Percentiles rank a stretch among this genome's conserved stretches.
Conservation (phyloP, 1,140 invertebrate genomes). For the Pemphigus obesinymphae region DNA sequence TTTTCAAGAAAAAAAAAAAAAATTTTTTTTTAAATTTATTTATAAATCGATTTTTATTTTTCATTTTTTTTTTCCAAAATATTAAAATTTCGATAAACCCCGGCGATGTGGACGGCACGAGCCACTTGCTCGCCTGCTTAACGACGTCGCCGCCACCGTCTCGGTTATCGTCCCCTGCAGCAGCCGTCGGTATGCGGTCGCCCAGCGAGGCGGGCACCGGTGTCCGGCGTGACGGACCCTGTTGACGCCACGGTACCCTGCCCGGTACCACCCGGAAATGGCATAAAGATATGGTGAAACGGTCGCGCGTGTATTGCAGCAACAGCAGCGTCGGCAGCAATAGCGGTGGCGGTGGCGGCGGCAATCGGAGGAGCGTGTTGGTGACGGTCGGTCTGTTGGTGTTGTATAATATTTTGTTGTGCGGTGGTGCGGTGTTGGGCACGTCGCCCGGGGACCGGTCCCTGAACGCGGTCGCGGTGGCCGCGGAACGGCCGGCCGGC, state of each 20-base stretch:
- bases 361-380: neutral
- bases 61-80: too few species aligned
- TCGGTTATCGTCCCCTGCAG: neutral
- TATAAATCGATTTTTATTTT: too few species aligned
- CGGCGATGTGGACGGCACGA: neutral
- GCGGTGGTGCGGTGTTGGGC: conserved; percentile 6
- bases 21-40: neutral
- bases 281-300: conserved; percentile 45
- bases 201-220: conserved; percentile 34
- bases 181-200: neutral
- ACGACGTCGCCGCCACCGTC: neutral
- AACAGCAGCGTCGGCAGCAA: neutral
- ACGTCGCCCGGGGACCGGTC: conserved; percentile 5
- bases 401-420: conserved; percentile 42
- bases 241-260: conserved; percentile 17
- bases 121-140: too few species aligned
- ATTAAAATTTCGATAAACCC: neutral
- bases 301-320: neutral
- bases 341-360: neutral
- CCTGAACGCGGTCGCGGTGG: neutral
- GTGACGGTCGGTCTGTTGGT: conserved; percentile 37
- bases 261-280: conserved; percentile 37
- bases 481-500: neutral
- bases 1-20: neutral
- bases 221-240: conserved; percentile 25